A percentile compares a stretch with the other conserved stretches of the same genome.
Conservation (phyloP, 2,113 vertebrate genomes). For the Rostratula benghalensis region DNA sequence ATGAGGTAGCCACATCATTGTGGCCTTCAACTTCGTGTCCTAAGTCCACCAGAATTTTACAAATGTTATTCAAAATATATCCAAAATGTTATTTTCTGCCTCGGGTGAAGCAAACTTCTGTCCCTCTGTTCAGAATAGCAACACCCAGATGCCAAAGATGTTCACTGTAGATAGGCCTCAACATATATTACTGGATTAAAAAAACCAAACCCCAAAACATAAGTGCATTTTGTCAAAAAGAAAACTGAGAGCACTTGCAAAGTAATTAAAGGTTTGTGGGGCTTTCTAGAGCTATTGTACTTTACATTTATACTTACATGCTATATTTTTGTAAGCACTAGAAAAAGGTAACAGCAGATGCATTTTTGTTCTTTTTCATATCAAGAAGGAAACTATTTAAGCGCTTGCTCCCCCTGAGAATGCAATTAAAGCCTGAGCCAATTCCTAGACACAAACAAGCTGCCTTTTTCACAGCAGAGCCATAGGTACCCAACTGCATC, state of each 20-base stretch:
- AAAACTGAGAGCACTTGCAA: background rate
- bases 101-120: background rate
- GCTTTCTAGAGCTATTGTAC: background rate
- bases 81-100: background rate
- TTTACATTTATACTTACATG: background rate
- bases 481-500: background rate
- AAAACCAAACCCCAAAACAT: too few relatives aligned
- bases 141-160: background rate
- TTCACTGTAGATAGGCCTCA: background rate
- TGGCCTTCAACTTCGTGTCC: background rate
- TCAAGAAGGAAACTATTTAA: background rate
- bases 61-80: background rate
- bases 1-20: background rate
- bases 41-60: background rate
- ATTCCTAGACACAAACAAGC: background rate
- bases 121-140: background rate
- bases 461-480: background rate
- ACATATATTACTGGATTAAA: rapidly evolving
- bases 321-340: background rate
- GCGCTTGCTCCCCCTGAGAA: background rate
- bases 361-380: background rate
- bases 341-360: background rate
- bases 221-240: background rate
- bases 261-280: background rate
- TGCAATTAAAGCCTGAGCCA: slow-evolving; percentile 15